phyloP scores from a whole-genome alignment of 2,888 invertebrate genomes.

The Hyposoter didymator region DNA sequence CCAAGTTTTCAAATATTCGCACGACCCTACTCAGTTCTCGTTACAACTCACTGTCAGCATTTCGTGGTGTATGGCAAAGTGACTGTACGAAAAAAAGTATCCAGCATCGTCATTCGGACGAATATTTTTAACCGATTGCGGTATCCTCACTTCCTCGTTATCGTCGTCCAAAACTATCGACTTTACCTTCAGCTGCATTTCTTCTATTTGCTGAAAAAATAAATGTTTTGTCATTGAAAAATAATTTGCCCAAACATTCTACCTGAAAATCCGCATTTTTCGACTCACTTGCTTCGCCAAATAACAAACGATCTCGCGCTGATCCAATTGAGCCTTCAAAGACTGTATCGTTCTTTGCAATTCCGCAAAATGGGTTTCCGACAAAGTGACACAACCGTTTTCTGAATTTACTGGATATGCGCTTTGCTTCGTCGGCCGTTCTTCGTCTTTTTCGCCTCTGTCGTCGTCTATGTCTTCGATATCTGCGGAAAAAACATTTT shows the following conservation, averaged over 20 bases:
- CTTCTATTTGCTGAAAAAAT: constrained; percentile 80
- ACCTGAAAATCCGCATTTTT: neutral
- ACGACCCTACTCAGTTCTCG: neutral
- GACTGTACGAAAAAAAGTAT: constrained; percentile 94
- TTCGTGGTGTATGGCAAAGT: constrained; percentile 96
- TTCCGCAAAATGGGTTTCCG: constrained; percentile 87
- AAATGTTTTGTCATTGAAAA: neutral
- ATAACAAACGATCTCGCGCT: constrained; percentile 82
- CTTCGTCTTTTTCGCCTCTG: constrained; percentile 48
- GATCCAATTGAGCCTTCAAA: constrained; percentile 86
- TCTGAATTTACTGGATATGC: constrained; percentile 87
- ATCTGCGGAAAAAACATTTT: constrained; percentile 70
- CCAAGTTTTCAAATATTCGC: too few relatives aligned
- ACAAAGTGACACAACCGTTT: constrained; percentile 87
- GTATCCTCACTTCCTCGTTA: constrained; percentile 67
- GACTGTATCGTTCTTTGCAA: constrained; percentile 87
- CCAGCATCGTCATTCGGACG: constrained; percentile 89
- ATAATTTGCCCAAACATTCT: neutral
- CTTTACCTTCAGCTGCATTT: constrained; percentile 80
- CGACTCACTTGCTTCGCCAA: constrained; percentile 79
- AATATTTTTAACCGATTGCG: constrained; percentile 83
- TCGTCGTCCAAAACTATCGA: constrained; percentile 81
- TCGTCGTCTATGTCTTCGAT: constrained; percentile 69
- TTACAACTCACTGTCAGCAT: constrained; percentile 91
- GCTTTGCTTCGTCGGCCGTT: constrained; percentile 50